Percentiles rank a stretch among this genome's conserved stretches.
Conservation (phyloP, 2,797 vertebrate species). For the Austrolebias charrua region DNA sequence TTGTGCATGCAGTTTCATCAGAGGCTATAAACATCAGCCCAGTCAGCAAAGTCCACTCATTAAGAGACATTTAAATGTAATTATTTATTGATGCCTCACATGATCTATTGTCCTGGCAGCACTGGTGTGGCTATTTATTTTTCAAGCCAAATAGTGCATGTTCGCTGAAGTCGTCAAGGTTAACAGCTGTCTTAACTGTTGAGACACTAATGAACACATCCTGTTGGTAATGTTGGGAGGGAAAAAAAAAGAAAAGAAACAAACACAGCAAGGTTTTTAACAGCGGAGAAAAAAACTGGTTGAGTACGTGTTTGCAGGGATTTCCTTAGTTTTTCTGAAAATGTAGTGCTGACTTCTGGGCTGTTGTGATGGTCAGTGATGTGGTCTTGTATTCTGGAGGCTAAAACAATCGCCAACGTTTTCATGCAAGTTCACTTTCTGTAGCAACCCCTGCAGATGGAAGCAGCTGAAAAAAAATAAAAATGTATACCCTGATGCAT, state of each 20-base stretch:
- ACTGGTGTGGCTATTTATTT: constrained; percentile 65
- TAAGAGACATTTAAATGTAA: constrained; percentile 83
- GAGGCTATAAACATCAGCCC: constrained; percentile 72
- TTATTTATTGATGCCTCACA: constrained; percentile 85
- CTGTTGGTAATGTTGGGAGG: constrained; percentile 29
- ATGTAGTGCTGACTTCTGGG: no score
- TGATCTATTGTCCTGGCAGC: constrained; percentile 77
- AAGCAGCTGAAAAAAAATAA: no score
- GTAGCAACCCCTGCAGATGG: no score
- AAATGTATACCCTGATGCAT: no score
- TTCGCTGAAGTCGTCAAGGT: constrained; percentile 61
- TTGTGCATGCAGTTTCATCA: constrained; percentile 75
- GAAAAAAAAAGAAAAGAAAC: constrained; percentile 20
- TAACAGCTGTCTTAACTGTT: constrained; percentile 71
- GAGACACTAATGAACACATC: constrained; percentile 52
- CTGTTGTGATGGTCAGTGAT: no score
- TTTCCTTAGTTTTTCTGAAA: no score
- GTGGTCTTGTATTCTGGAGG: no score
- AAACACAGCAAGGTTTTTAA: neutral
- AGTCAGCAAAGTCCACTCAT: constrained; percentile 84
- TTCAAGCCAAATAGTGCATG: constrained; percentile 52
- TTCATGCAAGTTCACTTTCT: neutral
- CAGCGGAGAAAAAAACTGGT: no score
- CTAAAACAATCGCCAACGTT: neutral
- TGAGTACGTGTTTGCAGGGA: no score